Conservation (phyloP, 2,113 vertebrate genomes). For the Phocoena phocoena region DNA sequence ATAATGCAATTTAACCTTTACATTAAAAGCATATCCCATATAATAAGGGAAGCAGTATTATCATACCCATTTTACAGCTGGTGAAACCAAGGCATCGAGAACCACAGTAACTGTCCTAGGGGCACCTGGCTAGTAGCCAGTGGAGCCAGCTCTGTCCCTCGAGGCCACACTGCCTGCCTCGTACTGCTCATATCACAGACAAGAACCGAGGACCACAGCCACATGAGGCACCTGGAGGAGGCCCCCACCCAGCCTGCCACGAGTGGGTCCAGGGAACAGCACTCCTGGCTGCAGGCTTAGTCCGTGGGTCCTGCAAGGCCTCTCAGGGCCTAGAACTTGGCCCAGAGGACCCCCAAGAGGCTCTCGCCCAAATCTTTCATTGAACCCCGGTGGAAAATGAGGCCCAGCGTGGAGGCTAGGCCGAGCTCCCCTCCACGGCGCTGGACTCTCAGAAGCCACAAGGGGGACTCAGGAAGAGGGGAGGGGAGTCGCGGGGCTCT, state of each 20-base stretch:
- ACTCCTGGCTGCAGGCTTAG: not conserved
- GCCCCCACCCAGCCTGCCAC: rapidly evolving
- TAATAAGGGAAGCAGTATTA: not conserved
- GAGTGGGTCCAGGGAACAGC: not conserved
- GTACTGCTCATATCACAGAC: rapidly evolving
- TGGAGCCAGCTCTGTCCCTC: not conserved
- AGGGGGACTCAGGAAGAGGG: not conserved
- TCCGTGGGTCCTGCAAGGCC: not conserved
- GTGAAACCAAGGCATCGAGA: not conserved
- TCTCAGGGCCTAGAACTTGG: not conserved
- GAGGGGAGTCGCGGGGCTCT: not conserved
- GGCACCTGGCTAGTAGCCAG: not conserved
- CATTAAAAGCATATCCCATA: not conserved
- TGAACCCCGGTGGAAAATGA: not conserved
- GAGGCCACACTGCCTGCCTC: not conserved
- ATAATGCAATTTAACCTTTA: not conserved
- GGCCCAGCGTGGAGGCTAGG: not conserved
- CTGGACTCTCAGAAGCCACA: not conserved
- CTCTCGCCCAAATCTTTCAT: not conserved
- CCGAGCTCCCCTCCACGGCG: not conserved
- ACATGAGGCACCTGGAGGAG: rapidly evolving
- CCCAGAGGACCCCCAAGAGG: not conserved
- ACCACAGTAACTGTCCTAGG: not conserved
- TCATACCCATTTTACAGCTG: not conserved
- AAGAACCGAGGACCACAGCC: not conserved